Evolutionary conservation across 30 jellyfish, hydroid and myxozoan species (phyloP).

Genomic region (Nemopilema nomurai): DNA sequence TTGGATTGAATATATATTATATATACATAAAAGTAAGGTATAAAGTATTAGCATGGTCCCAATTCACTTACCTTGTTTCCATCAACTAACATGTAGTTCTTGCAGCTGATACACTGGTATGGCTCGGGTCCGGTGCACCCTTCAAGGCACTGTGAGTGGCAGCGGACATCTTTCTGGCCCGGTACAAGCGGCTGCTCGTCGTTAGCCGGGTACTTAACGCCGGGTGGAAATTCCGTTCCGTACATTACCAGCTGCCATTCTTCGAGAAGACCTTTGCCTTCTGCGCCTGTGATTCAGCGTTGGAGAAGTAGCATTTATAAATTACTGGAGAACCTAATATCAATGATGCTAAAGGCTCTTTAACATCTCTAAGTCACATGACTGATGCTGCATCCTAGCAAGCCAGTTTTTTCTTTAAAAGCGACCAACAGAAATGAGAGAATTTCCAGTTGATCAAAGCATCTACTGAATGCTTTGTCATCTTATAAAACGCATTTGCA

Average conservation of each 20-base stretch:
- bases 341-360: too few relatives aligned
- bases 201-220: slow-evolving; percentile 39
- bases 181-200: slow-evolving; percentile 32
- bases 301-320: background rate
- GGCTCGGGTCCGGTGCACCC: slow-evolving; percentile 92
- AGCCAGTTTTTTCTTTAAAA: too few relatives aligned
- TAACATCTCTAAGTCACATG: too few relatives aligned
- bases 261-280: slow-evolving; percentile 78
- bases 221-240: slow-evolving; percentile 92
- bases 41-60: slow-evolving; percentile 15
- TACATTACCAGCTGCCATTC: slow-evolving; percentile 73
- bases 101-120: slow-evolving; percentile 77
- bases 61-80: slow-evolving; percentile 56
- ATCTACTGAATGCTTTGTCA: too few relatives aligned
- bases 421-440: too few relatives aligned
- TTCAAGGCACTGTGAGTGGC: slow-evolving; percentile 81
- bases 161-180: slow-evolving; percentile 56
- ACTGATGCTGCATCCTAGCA: too few relatives aligned
- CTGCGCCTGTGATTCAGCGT: slow-evolving; percentile 11
- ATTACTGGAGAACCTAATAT: too few relatives aligned
- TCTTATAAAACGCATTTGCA: too few relatives aligned
- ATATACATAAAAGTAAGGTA: background rate
- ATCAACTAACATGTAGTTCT: slow-evolving; percentile 52
- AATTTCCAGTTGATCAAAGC: too few relatives aligned
- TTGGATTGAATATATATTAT: too few relatives aligned